Conservation (phyloP, 2,888 invertebrate species). For the Lasiommata megera region DNA sequence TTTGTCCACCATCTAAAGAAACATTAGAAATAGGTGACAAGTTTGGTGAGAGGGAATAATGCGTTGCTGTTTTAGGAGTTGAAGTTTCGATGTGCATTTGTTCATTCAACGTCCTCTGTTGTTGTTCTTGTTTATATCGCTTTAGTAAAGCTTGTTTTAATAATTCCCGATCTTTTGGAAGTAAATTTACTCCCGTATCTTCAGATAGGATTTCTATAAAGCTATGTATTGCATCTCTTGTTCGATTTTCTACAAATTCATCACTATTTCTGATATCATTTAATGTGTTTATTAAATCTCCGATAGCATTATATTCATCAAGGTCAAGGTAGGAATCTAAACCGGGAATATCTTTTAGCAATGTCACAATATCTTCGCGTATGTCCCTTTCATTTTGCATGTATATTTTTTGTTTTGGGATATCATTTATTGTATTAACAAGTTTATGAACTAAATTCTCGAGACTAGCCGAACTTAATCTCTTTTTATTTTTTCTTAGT, state of each 20-base stretch:
- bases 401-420: neutral
- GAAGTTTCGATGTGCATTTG: neutral
- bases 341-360: slow-evolving; percentile 8
- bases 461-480: slow-evolving; percentile 11
- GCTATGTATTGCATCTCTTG: slow-evolving; percentile 13
- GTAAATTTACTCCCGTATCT: neutral
- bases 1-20: neutral
- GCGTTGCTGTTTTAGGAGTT: neutral
- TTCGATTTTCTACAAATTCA: neutral
- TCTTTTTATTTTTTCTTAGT: slow-evolving; percentile 7
- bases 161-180: neutral
- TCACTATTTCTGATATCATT: slow-evolving; percentile 4
- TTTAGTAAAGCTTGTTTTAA: neutral
- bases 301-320: neutral
- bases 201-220: slow-evolving; percentile 9
- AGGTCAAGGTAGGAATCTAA: neutral
- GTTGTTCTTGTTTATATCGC: neutral
- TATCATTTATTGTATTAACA: slow-evolving; percentile 7
- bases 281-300: slow-evolving; percentile 10
- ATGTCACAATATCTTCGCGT: slow-evolving; percentile 4
- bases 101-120: neutral
- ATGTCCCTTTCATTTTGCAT: neutral
- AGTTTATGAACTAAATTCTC: slow-evolving; percentile 25
- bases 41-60: neutral
- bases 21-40: slow-evolving; percentile 1